Evolutionary conservation across 2,888 invertebrate species (phyloP).

Genomic region (Phalera bucephala): DNA sequence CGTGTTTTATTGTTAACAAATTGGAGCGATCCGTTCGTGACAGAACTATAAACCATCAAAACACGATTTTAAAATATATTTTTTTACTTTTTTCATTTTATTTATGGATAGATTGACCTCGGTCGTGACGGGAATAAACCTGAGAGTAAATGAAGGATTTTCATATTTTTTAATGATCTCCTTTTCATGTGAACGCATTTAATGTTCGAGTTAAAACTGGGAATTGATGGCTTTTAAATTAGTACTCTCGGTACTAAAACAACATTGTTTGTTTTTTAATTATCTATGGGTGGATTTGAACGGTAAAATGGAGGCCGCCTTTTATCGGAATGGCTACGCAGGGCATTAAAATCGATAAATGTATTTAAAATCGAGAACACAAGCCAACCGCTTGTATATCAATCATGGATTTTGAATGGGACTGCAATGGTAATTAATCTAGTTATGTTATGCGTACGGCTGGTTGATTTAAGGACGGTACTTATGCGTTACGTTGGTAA

Average conservation of each 20-base stretch:
- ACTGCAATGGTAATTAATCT: no score
- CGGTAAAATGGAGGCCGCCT: not conserved
- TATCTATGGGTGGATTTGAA: not conserved
- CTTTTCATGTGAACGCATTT: constrained; percentile 5
- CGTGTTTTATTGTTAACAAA: constrained; percentile 65
- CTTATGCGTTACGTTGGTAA: no score
- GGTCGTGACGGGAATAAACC: constrained; percentile 9
- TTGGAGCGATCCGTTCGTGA: constrained; percentile 63
- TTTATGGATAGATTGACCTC: constrained; percentile 24
- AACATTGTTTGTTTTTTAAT: constrained; percentile 9
- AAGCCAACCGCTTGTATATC: no score
- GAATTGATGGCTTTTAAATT: constrained; percentile 8
- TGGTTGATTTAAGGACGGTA: no score
- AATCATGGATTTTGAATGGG: no score
- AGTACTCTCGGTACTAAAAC: not conserved
- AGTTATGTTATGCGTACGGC: no score
- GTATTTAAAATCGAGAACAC: no score
- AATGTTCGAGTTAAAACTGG: constrained; percentile 4
- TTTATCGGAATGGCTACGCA: not conserved
- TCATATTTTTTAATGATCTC: constrained; percentile 13
- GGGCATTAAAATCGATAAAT: not conserved
- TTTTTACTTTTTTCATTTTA: constrained; percentile 23
- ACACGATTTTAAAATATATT: constrained; percentile 42
- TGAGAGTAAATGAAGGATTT: constrained; percentile 10
- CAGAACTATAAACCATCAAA: constrained; percentile 58